Base-by-base conservation (phyloP, 2,888 invertebrate species). In the Lithophane socia region DNA sequence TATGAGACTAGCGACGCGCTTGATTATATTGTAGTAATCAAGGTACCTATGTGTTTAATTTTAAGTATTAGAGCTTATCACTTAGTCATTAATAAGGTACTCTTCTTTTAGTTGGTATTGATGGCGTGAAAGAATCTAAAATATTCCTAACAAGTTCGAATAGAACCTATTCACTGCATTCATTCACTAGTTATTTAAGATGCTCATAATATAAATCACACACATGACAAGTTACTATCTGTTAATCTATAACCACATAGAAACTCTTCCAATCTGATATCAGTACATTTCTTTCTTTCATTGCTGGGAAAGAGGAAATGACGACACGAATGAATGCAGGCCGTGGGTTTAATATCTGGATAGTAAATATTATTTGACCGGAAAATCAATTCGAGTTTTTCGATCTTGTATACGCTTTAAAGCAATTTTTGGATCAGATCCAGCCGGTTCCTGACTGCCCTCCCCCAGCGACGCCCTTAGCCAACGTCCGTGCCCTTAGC, bases 261-360 rank as follows among this genome's bases (percentile, higher is more conserved):
- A 82, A 82, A 82, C 75, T 75, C 68, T 61, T 73, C 66, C 72
- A 52, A 82, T 82, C 83, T 75, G 83, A 82, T 82, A 82, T 74
- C 58, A 61, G 44, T 29, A 21, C 56, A 71, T 82, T 75, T 79
- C 69, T 82, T 69, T 74, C 47, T 79, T 66, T 72, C 61, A 52
- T 72, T 75, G 75, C 79, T 56, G 61, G 42, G 83, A 72, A 67
- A 73, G 37, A 70, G 60, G 69, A 73, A 67, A 70, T 66, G 60
- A 80, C 47, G 69, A 24, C 37, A 63, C 16, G 21, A 61, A 77
- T 64, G 16, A 63, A 44, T n/a, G 42, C 24, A 12, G 42, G 29
- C n/a, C 18, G 42, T 18, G 29, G 7, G 24, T 37, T 37, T 29
- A 37, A 44, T 58, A 7, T 44, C 12, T 78, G 58, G n/a, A n/a